Conservation (phyloP, 2,113 vertebrate species). For the Platysternon megacephalum region DNA sequence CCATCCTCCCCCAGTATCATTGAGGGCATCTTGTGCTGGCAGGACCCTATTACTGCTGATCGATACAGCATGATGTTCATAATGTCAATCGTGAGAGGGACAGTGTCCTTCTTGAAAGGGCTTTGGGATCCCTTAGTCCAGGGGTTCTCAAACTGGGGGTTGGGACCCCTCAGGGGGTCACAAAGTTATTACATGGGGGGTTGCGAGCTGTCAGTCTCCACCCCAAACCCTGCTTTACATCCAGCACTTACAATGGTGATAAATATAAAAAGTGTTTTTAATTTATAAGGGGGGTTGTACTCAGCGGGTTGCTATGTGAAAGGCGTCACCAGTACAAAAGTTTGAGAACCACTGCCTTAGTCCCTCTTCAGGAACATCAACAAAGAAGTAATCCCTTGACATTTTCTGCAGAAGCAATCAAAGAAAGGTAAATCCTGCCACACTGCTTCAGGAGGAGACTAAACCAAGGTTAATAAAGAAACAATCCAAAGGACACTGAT, state of each 20-base stretch:
- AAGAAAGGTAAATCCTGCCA: not conserved
- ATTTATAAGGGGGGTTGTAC: too few species aligned
- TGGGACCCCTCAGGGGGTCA: too few species aligned
- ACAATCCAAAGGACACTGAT: not conserved
- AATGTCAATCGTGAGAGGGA: not conserved
- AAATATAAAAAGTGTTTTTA: too few species aligned
- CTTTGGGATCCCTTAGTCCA: not conserved
- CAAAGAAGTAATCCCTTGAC: not conserved
- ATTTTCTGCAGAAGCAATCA: not conserved
- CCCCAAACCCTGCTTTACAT: too few species aligned
- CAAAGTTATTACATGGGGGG: too few species aligned
- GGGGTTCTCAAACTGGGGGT: too few species aligned
- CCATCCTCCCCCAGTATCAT: not conserved
- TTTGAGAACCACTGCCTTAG: not conserved
- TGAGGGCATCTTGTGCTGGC: not conserved
- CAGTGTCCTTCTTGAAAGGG: not conserved
- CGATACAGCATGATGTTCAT: fast-evolving
- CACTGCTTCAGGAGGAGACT: not conserved
- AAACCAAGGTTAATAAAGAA: conserved; percentile 23
- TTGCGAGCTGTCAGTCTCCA: too few species aligned
- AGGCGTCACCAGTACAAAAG: too few species aligned
- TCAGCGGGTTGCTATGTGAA: too few species aligned
- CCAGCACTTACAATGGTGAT: too few species aligned
- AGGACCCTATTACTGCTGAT: not conserved
- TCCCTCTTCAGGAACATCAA: not conserved